These are phyloP conservation scores for Nephrotoma flavescens DNA, from an alignment of 2,888 invertebrate species.

Conservation along the genomic window DNA sequence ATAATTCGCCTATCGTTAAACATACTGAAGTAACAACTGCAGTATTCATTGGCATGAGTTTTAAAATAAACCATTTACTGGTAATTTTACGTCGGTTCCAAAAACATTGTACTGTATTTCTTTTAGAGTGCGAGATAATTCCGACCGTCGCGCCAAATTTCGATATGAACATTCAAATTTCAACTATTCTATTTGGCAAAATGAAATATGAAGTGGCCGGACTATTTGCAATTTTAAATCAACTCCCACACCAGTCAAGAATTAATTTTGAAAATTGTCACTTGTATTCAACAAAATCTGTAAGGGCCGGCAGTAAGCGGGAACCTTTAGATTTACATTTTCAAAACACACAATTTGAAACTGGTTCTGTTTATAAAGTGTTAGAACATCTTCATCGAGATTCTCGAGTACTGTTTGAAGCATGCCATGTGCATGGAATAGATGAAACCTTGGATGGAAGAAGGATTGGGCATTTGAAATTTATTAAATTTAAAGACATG, in stretches of 20 bases:
- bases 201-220: not conserved
- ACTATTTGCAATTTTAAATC: not conserved
- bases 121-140: not conserved
- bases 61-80: not conserved
- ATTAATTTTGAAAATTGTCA: not conserved
- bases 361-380: not conserved
- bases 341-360: not conserved
- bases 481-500: not conserved
- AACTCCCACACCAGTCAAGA: not conserved
- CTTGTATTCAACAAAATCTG: not conserved
- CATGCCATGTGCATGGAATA: not conserved
- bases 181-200: not conserved
- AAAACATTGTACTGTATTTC: not conserved
- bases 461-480: not conserved
- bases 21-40: no score
- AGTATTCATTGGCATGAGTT: not conserved
- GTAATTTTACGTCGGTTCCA: not conserved
- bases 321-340: not conserved
- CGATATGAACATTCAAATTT: not conserved
- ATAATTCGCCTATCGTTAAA: no score
- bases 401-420: not conserved
- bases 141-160: not conserved
- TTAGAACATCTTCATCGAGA: not conserved
- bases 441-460: not conserved
- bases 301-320: not conserved